Evolutionary conservation across 2,113 vertebrate genomes (phyloP), one percentile per base, ranked within the genome.

Genomic region (Vanacampus margaritifer): DNA sequence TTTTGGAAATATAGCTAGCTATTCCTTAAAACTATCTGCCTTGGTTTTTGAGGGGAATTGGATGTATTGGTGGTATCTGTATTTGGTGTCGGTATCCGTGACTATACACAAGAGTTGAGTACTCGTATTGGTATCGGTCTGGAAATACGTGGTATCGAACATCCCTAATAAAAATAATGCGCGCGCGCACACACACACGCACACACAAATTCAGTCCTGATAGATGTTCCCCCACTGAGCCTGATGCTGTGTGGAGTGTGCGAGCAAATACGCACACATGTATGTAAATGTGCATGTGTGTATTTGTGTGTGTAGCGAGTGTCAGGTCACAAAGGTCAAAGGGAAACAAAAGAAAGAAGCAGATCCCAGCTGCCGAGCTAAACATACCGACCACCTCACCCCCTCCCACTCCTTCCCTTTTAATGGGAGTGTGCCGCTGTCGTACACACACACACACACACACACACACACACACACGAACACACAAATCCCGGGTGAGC

Each of bases 291-390:
- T 41, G 53, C 50, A 35, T 46, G 48, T 48, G 64, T 21, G 63
- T 45, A 48, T 35, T 23, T 45, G 66, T 56, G 36, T 45, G 60
- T 36, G 43, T 50, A 81, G 75, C 84, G 80, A 88, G 84, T 86
- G 83, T 79, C 86, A 16, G 80, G 84, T 84, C 87, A 86, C 43
- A 0, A 50, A 62, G 86, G 81, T 87, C 85, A 87, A 28, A 39
- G 65, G 1, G 46, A 58, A 71, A 90, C 82, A 89, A 89, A 84
- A 72, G 72, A 54, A 1, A 1, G 13, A 68, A 85, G 78, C 88
- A 86, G 80, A 78, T 87, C 88, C 83, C 90, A 90, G 90, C 88
- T 91, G 90, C 88, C 84, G 71, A 85, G 82, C 80, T 82, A 87
- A 88, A 87, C 81, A 75, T 45, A 66, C 68, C 35, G 46, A 63